These are phyloP conservation scores for Drosophila bocki DNA, from an alignment of 1,140 invertebrate species.

Conservation along the genomic window DNA sequence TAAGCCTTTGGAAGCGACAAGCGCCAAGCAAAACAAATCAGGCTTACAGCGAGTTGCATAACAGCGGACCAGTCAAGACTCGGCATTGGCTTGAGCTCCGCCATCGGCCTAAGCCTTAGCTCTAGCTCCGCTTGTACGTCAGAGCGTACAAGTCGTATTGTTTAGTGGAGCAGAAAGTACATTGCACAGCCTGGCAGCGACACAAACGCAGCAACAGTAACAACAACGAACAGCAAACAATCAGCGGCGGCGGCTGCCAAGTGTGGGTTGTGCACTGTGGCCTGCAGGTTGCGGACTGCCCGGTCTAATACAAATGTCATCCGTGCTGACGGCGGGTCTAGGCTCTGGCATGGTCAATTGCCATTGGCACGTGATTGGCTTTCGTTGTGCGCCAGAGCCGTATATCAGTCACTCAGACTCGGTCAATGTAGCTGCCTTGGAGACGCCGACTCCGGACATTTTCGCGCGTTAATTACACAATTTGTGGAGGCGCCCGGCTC, in stretches of 20 bases:
- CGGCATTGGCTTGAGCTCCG: constrained; percentile 10
- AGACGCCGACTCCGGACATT: constrained; percentile 15
- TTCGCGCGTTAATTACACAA: constrained; percentile 57
- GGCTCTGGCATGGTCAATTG: constrained; percentile 60
- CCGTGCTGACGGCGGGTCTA: constrained; percentile 32
- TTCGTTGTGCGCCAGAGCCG: constrained; percentile 46
- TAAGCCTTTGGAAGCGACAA: constrained; percentile 49
- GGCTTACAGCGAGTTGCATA: constrained; percentile 65
- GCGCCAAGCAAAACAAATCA: constrained; percentile 62
- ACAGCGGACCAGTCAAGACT: constrained; percentile 40
- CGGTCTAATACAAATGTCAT: constrained; percentile 72
- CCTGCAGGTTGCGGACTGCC: not conserved
- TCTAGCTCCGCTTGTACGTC: constrained; percentile 9
- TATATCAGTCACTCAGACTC: constrained; percentile 56
- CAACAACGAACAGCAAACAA: constrained; percentile 26
- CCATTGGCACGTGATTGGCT: constrained; percentile 76
- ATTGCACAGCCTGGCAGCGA: constrained; percentile 23
- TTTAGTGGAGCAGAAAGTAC: constrained; percentile 72
- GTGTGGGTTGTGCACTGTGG: constrained; percentile 19
- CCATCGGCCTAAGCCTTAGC: constrained; percentile 7
- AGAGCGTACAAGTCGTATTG: constrained; percentile 50
- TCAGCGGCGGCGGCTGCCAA: constrained; percentile 32
- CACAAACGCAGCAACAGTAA: constrained; percentile 25
- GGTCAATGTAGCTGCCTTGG: constrained; percentile 35
- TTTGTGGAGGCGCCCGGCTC: constrained; percentile 34